These are phyloP conservation scores for Lacanobia wlatinum DNA, from an alignment of 2,888 invertebrate species.

Conservation along the genomic window DNA sequence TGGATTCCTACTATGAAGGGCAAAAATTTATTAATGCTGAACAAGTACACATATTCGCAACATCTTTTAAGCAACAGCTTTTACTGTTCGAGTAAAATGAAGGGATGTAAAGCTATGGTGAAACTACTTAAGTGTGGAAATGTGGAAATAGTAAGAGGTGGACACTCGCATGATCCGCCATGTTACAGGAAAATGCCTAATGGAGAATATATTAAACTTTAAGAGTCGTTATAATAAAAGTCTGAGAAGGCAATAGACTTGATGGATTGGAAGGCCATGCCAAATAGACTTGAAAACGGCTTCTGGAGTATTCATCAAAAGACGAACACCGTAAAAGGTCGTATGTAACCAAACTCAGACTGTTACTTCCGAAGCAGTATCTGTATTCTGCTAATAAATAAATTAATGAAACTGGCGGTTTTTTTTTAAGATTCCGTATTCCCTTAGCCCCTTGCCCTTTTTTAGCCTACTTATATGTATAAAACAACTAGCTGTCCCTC, in stretches of 20 bases:
- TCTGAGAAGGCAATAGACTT: no score
- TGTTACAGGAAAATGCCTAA: neutral
- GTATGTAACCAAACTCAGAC: neutral
- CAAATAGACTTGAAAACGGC: no score
- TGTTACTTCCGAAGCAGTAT: neutral
- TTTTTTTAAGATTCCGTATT: no score
- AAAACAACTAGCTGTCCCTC: no score
- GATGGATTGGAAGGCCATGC: no score
- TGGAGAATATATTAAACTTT: neutral
- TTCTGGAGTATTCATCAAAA: no score
- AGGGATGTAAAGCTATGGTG: slow-evolving; percentile 42
- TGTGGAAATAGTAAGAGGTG: slow-evolving; percentile 5
- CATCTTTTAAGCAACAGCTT: neutral
- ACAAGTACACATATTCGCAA: slow-evolving; percentile 28
- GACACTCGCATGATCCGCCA: slow-evolving; percentile 28
- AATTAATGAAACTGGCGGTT: no score
- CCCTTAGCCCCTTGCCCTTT: no score
- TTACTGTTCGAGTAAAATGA: slow-evolving; percentile 23
- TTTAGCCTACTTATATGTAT: no score
- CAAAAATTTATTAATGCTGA: slow-evolving; percentile 27
- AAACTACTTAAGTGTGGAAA: slow-evolving; percentile 22
- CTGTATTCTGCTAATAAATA: no score
- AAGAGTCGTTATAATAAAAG: neutral
- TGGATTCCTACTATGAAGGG: slow-evolving; percentile 33
- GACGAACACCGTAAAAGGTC: neutral